phyloP scores from a whole-genome alignment of 2,797 vertebrate species.

The Vireo griseus region DNA sequence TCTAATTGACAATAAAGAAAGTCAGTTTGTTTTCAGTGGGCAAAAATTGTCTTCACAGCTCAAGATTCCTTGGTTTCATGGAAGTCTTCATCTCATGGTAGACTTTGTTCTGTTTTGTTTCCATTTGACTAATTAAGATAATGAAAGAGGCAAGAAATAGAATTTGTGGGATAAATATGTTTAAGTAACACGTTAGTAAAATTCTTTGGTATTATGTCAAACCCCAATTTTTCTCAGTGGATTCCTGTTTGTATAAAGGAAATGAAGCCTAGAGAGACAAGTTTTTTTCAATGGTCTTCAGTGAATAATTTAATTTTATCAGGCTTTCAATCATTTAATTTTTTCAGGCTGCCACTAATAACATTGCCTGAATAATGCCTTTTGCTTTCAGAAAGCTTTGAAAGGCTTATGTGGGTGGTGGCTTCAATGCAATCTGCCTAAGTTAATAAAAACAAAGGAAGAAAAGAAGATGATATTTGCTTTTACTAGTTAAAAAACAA shows the following conservation, averaged over 20 bases:
- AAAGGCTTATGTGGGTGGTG: neutral
- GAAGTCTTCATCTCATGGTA: neutral
- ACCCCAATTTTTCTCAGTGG: neutral
- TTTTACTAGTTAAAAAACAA: neutral
- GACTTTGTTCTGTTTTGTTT: neutral
- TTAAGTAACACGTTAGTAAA: neutral
- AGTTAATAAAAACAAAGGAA: neutral
- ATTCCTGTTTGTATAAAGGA: neutral
- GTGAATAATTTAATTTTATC: neutral
- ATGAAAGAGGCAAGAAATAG: neutral
- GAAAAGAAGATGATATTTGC: neutral
- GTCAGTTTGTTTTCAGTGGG: neutral
- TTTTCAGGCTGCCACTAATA: neutral
- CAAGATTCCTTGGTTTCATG: neutral
- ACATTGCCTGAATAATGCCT: neutral
- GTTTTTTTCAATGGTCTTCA: neutral
- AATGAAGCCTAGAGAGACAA: neutral
- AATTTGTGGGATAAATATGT: neutral
- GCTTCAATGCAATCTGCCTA: neutral
- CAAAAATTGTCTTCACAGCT: neutral
- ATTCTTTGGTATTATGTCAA: neutral
- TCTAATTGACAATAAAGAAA: neutral
- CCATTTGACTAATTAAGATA: neutral
- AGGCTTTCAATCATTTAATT: neutral
- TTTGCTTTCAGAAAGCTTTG: neutral